Base-by-base conservation (phyloP, 23 tunicate genomes). In the Trididemnum miniatum region DNA sequence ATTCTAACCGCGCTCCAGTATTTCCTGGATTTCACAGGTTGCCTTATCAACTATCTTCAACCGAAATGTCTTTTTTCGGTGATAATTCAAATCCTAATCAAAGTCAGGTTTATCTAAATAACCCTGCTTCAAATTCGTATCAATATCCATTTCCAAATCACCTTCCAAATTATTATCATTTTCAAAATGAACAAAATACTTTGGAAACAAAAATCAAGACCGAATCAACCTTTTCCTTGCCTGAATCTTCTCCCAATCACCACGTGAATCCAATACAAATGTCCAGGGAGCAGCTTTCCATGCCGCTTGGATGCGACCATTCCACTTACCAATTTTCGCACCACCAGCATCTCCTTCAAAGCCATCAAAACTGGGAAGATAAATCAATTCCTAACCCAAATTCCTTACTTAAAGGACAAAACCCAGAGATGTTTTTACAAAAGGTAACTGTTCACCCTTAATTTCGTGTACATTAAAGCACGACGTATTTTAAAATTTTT, bases 321-420 rank as follows among this genome's bases (percentile, higher is more conserved):
- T 22, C 67, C 5, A 26, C 5, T 62, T 62, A 20, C 26, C 67
- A 62, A 20, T 4, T 26, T 4, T 12, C 15, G 5, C 5, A 3
- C 29, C 29, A 20, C 26, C 67, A 62, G 26, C 26, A 12, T 62
- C 67, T 4, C 26, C 23, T 62, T 20, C 67, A 18, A 3, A 3
- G 5, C n/a, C 67, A 62, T 24, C 67, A 62, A 12, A 62, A 62
- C n/a, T 62, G 67, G 67, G 67, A 62, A 62, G n/a, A 62, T 12
- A n/a, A 22, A 62, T 3, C 4, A 3, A 62, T 62, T 5, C 15
- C 23, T 26, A 62, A 44, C 15, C 9, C 29, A 24, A 62, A 62
- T 26, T 24, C 36, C 4, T 4, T 31, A 3, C 4, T 69, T 31
- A 24, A 69, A 4, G 75, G 39, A 9, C 75, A 33, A 69, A 69